Evolutionary conservation across 2,797 vertebrate species (phyloP), one percentile per base, ranked within the genome.

Genomic region (Lutjanus argentimaculatus): DNA sequence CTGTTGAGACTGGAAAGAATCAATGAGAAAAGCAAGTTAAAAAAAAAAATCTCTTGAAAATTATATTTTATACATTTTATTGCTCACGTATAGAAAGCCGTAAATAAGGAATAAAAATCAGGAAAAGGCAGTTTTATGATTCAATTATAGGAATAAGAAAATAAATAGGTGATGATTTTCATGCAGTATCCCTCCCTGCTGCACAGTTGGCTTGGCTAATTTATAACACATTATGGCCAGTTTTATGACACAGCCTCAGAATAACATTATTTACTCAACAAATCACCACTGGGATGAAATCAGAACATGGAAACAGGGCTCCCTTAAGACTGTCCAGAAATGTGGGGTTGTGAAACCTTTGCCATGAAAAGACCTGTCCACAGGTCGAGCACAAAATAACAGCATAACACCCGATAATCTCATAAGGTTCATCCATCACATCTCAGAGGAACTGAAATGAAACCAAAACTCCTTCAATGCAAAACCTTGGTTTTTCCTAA

Each of bases 241-340:
- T 78, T 88, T 83, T 65, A 82, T 52, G 72, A 61, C 57, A 68
- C 15, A 8, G 22, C 19, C 48, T 55, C 79, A 76, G n/a, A 67
- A 78, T 67, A 79, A 79, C 58, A 49, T 59, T 85, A 87, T 87
- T 86, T 82, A 75, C 66, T 79, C 48, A 56, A 64, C 62, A 80
- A 74, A 88, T 80, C 82, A 84, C 82, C 55, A 10, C 42, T 53
- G 66, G 85, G 72, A 83, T 77, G 5, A 85, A 25, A 56, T 71
- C 80, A 74, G 74, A 67, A 79, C 2, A n/a, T 55, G 75, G 52
- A 81, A 82, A 86, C 16, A 17, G 46, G 58, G 45, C 15, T 82
- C 81, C 72, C 76, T 6, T 10, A 43, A 66, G 82, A 73, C 17
- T 51, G 36, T 61, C 43, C 9, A 63, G 57, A 77, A 79, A 83